Conservation (phyloP, 2,888 invertebrate genomes). For the Glaucopsyche alexis region DNA sequence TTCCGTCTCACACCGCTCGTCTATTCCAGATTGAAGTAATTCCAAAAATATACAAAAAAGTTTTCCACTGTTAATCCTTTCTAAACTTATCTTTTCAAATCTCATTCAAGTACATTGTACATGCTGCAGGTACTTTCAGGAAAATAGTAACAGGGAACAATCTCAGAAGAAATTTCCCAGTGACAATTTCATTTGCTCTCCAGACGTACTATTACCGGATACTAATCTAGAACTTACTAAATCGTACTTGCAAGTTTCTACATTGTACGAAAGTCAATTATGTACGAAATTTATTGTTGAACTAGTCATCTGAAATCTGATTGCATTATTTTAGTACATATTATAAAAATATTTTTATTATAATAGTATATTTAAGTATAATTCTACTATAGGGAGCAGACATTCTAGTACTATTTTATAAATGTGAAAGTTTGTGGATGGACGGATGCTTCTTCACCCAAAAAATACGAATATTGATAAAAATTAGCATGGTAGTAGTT, state of each 20-base stretch:
- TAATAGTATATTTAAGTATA: too few relatives aligned
- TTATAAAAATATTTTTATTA: too few relatives aligned
- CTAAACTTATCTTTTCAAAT: slow-evolving; percentile 9
- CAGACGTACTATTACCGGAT: neutral
- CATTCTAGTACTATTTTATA: too few relatives aligned
- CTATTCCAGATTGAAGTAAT: neutral
- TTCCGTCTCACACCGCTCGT: too few relatives aligned
- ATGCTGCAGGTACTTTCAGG: neutral
- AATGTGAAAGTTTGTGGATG: too few relatives aligned
- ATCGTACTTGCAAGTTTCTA: slow-evolving; percentile 10
- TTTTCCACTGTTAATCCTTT: neutral
- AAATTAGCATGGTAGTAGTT: too few relatives aligned
- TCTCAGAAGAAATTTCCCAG: slow-evolving; percentile 11
- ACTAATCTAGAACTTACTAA: slow-evolving; percentile 5
- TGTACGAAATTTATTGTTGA: neutral
- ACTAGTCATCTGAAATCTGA: neutral
- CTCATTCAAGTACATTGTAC: neutral
- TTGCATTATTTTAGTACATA: neutral
- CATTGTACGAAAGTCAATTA: neutral
- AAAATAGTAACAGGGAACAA: slow-evolving; percentile 16
- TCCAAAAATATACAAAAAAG: neutral
- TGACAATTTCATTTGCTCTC: slow-evolving; percentile 18
- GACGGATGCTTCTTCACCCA: too few relatives aligned
- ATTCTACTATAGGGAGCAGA: neutral
- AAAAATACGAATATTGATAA: too few relatives aligned